These are phyloP conservation scores for Caenorhabditis brenneri DNA, from an alignment of 1,140 invertebrate species.

Conservation along the genomic window DNA sequence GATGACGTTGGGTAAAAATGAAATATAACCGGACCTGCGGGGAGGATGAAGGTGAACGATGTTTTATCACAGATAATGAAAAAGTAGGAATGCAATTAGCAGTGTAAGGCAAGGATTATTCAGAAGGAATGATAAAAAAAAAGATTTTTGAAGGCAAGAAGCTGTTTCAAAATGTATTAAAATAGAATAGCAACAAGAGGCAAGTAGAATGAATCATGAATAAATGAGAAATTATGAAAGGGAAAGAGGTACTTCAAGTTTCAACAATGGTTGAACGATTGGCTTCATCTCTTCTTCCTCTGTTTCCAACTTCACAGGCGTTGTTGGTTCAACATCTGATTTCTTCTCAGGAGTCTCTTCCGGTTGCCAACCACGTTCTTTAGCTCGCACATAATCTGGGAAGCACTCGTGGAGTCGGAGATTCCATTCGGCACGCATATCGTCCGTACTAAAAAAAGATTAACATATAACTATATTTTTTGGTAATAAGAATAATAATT, in stretches of 20 bases:
- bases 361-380: conserved; percentile 49
- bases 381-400: conserved; percentile 51
- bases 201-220: not conserved
- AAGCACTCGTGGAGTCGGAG: conserved; percentile 46
- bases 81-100: not conserved
- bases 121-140: not conserved
- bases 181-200: not conserved
- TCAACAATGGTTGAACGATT: not conserved
- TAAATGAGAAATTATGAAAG: not conserved
- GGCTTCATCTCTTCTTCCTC: not conserved
- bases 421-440: conserved; percentile 52
- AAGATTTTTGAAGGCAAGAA: not conserved
- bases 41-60: too few relatives aligned
- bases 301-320: not conserved
- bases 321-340: not conserved
- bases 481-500: not conserved
- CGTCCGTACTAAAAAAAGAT: conserved; percentile 42
- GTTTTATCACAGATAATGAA: not conserved
- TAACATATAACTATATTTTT: too few relatives aligned
- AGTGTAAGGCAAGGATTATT: not conserved
- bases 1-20: not conserved
- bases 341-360: conserved; percentile 8
- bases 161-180: not conserved
- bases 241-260: not conserved
- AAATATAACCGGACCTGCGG: conserved; percentile 8